Evolutionary conservation across 2,113 vertebrate genomes (phyloP).

Genomic region (Lepus americanus): DNA sequence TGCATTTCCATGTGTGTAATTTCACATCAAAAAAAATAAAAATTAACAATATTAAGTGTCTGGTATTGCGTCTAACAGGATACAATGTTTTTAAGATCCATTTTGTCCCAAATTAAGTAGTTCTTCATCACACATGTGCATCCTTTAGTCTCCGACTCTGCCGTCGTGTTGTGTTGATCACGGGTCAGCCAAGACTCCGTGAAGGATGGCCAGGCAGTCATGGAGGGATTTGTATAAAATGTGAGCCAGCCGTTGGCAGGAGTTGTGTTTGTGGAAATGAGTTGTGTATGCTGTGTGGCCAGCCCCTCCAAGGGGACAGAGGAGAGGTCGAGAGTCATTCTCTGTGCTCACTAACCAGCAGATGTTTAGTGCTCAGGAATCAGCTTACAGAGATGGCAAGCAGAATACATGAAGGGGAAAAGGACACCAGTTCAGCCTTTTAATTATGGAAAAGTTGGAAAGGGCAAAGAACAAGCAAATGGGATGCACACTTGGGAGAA

Average conservation of each 20-base stretch:
- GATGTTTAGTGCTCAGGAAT: constrained; percentile 50
- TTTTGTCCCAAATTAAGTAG: neutral
- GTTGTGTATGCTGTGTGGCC: neutral
- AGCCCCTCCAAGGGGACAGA: neutral
- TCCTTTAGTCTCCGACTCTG: neutral
- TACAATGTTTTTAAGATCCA: neutral
- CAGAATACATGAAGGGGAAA: constrained; percentile 55
- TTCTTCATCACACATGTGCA: neutral
- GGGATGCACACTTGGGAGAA: neutral
- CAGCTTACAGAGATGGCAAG: constrained; percentile 67
- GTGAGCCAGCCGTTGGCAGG: neutral
- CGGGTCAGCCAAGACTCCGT: neutral
- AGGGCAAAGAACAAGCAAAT: constrained; percentile 20
- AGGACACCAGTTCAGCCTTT: constrained; percentile 62
- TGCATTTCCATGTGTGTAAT: neutral
- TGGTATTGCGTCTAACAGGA: neutral
- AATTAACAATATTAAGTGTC: neutral
- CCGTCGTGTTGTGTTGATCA: neutral
- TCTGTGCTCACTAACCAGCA: neutral
- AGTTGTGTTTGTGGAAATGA: neutral
- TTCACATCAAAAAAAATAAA: neutral
- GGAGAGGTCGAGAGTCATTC: neutral
- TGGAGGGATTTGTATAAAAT: neutral
- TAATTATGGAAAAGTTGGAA: constrained; percentile 79
- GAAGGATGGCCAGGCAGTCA: neutral